Percentiles rank a stretch among this genome's conserved stretches.
Conservation (phyloP, 2,113 vertebrate species). For the Phaetusa simplex region DNA sequence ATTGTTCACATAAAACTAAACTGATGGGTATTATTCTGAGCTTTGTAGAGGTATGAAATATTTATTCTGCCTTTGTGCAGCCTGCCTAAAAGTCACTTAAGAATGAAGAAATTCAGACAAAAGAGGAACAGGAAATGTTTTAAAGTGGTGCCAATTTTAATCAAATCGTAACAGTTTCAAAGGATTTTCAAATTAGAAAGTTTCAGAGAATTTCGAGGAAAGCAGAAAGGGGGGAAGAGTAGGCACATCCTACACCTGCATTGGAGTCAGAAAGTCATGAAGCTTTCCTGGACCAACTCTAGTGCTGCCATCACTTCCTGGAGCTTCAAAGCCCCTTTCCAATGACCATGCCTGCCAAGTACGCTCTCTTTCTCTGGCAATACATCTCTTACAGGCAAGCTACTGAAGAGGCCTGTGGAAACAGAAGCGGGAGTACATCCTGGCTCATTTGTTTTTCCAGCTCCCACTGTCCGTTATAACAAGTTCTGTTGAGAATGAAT, state of each 20-base stretch:
- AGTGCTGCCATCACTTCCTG: background rate
- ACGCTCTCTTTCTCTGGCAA: background rate
- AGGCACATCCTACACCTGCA: background rate
- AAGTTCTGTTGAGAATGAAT: background rate
- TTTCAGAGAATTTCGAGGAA: background rate
- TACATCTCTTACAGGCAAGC: background rate
- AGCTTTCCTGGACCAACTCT: background rate
- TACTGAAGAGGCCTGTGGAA: background rate
- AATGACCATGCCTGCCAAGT: background rate
- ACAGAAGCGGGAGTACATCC: background rate
- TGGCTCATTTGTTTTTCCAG: background rate
- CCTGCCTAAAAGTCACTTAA: background rate
- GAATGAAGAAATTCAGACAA: background rate
- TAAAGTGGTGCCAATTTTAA: background rate
- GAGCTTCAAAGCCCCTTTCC: background rate
- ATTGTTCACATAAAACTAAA: background rate
- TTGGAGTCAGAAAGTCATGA: background rate
- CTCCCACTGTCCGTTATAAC: background rate
- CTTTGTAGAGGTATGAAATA: background rate
- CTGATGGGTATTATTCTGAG: background rate
- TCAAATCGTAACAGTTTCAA: background rate
- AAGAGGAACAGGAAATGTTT: background rate
- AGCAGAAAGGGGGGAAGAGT: background rate
- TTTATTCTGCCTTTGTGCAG: background rate
- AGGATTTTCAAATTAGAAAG: background rate